Conservation (phyloP, 2,113 vertebrate genomes). For the Acrocephalus arundinaceus region DNA sequence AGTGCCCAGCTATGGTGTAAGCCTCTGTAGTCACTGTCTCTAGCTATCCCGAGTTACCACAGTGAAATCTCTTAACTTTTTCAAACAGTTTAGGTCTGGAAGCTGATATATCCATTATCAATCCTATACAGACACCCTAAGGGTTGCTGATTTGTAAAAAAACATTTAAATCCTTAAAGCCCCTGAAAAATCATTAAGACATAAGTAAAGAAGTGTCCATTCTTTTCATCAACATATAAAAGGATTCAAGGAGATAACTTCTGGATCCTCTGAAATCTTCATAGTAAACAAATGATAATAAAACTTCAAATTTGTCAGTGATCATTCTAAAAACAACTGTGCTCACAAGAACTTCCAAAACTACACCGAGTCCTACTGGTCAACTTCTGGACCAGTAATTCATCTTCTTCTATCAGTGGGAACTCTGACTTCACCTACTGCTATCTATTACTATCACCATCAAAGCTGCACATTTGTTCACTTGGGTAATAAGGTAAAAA, state of each 20-base stretch:
- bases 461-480: neutral
- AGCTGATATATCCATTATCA: neutral
- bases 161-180: neutral
- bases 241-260: neutral
- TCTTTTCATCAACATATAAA: neutral
- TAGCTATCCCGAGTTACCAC: neutral
- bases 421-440: neutral
- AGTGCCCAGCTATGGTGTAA: neutral
- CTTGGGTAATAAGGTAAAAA: neutral
- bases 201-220: neutral
- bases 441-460: neutral
- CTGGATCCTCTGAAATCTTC: neutral
- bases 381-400: neutral
- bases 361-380: fast-evolving
- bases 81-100: neutral
- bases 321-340: neutral
- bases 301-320: neutral
- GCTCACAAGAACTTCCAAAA: neutral
- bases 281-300: neutral
- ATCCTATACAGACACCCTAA: neutral
- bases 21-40: neutral
- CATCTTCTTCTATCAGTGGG: neutral
- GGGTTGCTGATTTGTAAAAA: neutral
- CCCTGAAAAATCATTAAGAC: neutral
- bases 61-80: neutral